Base-by-base conservation (phyloP, 2,113 vertebrate species). In the Sus scrofa region DNA sequence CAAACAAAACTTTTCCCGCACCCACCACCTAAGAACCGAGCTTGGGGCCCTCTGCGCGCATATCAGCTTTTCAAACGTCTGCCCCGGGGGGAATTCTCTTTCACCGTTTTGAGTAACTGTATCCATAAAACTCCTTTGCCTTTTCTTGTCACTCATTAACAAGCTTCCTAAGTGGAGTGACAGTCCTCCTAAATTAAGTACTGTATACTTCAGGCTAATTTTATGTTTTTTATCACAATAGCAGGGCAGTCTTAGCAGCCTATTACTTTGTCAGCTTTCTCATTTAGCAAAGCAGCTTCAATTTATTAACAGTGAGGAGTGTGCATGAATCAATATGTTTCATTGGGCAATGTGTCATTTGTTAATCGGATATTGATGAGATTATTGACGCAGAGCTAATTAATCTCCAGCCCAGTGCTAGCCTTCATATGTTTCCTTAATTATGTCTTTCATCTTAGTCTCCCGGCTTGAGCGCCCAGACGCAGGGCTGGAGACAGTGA, bases 331-430 rank as follows among this genome's bases (percentile, higher is more conserved):
- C 99, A 99, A 99, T 99, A 99, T 98, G 98, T 99, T 99, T 99
- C 99, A 99, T 99, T 99, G 99, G 99, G 99, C 99, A 99, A 99
- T 99, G 99, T 99, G 99, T 99, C 99, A 99, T 99, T 99, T 99
- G 99, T 99, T 99, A 99, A 99, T 99, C 99, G 99, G 99, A 99
- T 99, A 99, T 99, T 99, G 99, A 99, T 99, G 99, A 99, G 99
- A 99, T 98, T 99, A 99, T 99, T 99, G 99, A 99, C 99, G 99
- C 97, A n/a, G 98, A 98, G 99, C 99, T 99, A 99, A 99, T 99
- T 99, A 99, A 99, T 99, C 99, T 99, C 99, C 98, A 99, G 98
- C 99, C 99, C 98, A 97, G 98, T 74, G 97, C 98, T 98, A 98
- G 99, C 99, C 99, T 99, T 99, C 99, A 99, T 99, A 99, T 99